Conservation (phyloP, 2,113 vertebrate species). For the Excalfactoria chinensis region DNA sequence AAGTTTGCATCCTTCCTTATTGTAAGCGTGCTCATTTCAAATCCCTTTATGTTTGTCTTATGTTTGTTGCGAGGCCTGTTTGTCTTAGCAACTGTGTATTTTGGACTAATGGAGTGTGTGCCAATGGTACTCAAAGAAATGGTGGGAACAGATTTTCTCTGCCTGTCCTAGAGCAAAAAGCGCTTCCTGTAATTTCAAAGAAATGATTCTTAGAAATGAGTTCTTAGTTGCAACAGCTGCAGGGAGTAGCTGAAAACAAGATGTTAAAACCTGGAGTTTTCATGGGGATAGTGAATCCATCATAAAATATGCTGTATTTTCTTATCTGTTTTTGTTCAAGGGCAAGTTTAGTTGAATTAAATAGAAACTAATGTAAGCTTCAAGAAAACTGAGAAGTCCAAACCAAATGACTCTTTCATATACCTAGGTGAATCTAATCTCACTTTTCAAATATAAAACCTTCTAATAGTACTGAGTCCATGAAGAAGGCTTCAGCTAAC, state of each 20-base stretch:
- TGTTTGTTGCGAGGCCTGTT: not conserved
- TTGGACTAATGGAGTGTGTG: not conserved
- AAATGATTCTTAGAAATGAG: not conserved
- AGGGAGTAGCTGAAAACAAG: not conserved
- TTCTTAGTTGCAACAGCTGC: not conserved
- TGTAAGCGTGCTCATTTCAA: not conserved
- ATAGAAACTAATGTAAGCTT: not conserved
- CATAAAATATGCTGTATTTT: not conserved
- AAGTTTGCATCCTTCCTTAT: not conserved
- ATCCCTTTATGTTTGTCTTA: not conserved
- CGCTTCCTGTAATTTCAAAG: not conserved
- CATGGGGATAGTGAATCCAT: not conserved
- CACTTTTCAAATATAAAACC: not conserved
- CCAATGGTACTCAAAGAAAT: not conserved
- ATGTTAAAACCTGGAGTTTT: not conserved
- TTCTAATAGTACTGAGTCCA: not conserved
- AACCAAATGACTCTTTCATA: not conserved
- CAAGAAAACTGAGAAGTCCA: not conserved
- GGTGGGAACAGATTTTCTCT: not conserved
- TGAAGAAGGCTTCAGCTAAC: not conserved
- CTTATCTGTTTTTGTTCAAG: not conserved
- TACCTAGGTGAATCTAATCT: not conserved
- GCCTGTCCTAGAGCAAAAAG: not conserved
- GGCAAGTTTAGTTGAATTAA: not conserved
- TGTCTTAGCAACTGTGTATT: not conserved